Percentiles rank a stretch among this genome's conserved stretches.
phyloP scores from a whole-genome alignment of 2,888 invertebrate genomes.

The Eutolmus rufibarbis region DNA sequence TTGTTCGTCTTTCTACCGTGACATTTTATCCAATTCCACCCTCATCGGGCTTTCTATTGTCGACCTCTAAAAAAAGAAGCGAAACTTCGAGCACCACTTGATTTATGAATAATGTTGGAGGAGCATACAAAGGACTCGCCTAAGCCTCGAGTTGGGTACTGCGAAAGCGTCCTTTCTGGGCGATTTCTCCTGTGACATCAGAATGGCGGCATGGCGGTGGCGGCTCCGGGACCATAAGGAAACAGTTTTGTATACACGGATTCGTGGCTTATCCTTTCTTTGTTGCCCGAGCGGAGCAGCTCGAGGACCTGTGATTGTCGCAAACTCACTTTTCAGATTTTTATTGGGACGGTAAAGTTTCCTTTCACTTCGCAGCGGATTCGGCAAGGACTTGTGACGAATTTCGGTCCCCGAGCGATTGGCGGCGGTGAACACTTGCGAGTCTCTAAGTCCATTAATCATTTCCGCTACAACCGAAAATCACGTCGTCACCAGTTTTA shows the following conservation, averaged over 20 bases:
- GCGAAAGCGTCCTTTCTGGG: background rate
- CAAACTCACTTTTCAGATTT: conserved; percentile 18
- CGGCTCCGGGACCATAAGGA: background rate
- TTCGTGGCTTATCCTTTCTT: conserved; percentile 34
- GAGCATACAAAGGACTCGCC: conserved; percentile 25
- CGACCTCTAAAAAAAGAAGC: background rate
- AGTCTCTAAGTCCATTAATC: conserved; percentile 2
- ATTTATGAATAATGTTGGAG: conserved; percentile 40
- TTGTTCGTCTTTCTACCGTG: conserved; percentile 5
- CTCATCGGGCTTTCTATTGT: conserved; percentile 14
- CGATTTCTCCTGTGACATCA: conserved; percentile 12
- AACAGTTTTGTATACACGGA: conserved; percentile 31
- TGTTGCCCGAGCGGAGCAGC: conserved; percentile 9
- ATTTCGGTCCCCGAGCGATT: conserved; percentile 23
- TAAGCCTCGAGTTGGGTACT: background rate
- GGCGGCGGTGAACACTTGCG: background rate
- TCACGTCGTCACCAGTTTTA: conserved; percentile 35
- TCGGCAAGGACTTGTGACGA: conserved; percentile 46
- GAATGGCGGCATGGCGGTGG: background rate
- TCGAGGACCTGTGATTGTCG: conserved; percentile 29
- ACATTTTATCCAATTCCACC: conserved; percentile 32
- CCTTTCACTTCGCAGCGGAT: conserved; percentile 30
- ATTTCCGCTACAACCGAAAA: conserved; percentile 10
- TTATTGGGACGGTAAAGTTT: conserved; percentile 24
- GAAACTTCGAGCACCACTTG: conserved; percentile 39